Base-by-base conservation (phyloP, 2,888 invertebrate genomes). In the Macrosoma leucophasiata region DNA sequence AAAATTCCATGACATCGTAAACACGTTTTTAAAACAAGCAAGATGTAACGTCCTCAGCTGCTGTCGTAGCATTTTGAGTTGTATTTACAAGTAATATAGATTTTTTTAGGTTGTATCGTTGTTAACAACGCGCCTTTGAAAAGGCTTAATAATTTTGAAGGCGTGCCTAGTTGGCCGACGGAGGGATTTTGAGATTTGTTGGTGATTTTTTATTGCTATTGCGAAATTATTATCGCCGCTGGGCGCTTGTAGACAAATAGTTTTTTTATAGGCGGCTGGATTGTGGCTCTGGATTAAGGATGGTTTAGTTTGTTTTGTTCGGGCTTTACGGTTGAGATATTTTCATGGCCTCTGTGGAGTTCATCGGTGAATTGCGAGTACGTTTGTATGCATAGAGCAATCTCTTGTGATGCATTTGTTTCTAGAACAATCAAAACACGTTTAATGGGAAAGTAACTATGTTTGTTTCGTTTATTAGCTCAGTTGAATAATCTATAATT, bases 141-240 rank as follows among this genome's bases (percentile, higher is more conserved):
- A 72, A 72, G 68, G 75, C 68, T 78, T 79, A 79, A 70, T 71
- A 68, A 79, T 78, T 78, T 79, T 59, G 66, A 72, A 76, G 72
- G 74, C 82, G 81, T 84, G 81, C 76, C 67, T 74, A 71, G 77
- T 76, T 81, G 77, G 63, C 60, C 56, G 73, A 65, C 60, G 58
- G 52, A 41, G 60, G 79, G 81, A 79, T 82, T 78, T 74, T 53
- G 62, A 67, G 75, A 76, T 77, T 78, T 72, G 72, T 68, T 58
- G 62, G 44, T 52, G 66, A 64, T 69, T 79, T 81, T 79, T 78
- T 79, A 78, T 77, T 71, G 71, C 57, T 55, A 60, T 71, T 66
- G 69, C 50, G 56, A 62, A 59, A 66, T 74, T 76, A 72, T 74
- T 73, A 71, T 72, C 67, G 65, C 72, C 55, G 48, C 60, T 50